Conservation (phyloP, 2,113 vertebrate genomes). For the Brienomyrus brachyistius region DNA sequence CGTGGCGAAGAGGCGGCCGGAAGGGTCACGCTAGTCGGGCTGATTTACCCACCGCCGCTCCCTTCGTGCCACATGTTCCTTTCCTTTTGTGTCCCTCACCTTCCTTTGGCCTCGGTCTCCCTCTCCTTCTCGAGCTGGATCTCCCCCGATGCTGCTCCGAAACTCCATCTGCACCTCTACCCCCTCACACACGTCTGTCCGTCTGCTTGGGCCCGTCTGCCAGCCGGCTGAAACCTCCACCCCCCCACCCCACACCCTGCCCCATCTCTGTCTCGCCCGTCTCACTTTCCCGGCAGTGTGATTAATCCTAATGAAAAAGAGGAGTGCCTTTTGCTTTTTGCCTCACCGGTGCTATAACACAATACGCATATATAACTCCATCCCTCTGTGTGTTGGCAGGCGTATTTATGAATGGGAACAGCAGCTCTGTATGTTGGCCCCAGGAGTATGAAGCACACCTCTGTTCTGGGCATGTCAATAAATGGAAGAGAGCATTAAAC, state of each 20-base stretch:
- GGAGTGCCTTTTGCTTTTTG: not conserved
- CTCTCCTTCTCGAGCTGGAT: constrained; percentile 29
- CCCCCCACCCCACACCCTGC: not conserved
- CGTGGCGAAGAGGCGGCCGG: constrained; percentile 36
- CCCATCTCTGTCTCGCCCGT: not conserved
- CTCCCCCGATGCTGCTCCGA: not conserved
- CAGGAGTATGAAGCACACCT: not conserved
- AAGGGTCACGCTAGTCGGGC: constrained; percentile 48
- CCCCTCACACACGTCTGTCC: not conserved
- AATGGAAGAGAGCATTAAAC: not conserved
- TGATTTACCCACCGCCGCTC: constrained; percentile 56
- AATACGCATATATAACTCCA: not conserved
- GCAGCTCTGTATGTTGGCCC: not conserved
- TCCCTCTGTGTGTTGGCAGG: too few relatives aligned
- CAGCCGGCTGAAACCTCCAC: not conserved
- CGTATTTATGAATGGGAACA: constrained; percentile 16
- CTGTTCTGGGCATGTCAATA: not conserved
- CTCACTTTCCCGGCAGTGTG: not conserved
- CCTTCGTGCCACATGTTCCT: not conserved
- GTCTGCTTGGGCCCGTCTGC: not conserved
- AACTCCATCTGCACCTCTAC: not conserved
- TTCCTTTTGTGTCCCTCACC: not conserved
- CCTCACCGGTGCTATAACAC: not conserved
- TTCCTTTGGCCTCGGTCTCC: constrained; percentile 58
- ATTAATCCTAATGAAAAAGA: not conserved